These are phyloP conservation scores for Perithous albicinctus DNA, from an alignment of 2,888 invertebrate species.

Conservation along the genomic window DNA sequence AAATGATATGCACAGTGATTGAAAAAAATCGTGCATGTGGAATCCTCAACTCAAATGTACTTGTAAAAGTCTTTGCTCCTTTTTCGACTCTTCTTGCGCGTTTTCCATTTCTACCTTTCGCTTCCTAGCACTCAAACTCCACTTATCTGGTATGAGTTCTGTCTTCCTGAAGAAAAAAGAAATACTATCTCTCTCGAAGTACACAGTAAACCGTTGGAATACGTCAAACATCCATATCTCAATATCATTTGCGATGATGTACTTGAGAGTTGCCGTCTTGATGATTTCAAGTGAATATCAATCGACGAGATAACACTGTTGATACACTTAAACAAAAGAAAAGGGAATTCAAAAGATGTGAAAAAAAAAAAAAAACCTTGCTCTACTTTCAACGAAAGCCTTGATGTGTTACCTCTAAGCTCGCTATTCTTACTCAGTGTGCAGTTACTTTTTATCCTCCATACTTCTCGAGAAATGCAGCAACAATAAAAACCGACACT, in stretches of 20 bases:
- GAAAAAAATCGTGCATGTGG: not conserved
- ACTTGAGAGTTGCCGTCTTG: not conserved
- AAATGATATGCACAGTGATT: not conserved
- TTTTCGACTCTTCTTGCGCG: not conserved
- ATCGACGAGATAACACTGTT: not conserved
- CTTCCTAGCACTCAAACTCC: not conserved
- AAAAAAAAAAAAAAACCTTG: not conserved
- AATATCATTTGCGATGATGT: not conserved
- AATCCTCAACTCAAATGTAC: not conserved
- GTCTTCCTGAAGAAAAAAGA: not conserved
- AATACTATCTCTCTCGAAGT: not conserved
- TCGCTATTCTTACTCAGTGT: conserved; percentile 4
- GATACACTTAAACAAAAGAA: not conserved
- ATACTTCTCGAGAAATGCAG: not conserved
- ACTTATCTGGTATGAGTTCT: not conserved
- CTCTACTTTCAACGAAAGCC: not conserved
- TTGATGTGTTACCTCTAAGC: not conserved
- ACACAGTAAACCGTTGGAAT: not conserved
- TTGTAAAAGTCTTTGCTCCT: not conserved
- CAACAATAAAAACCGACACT: not conserved
- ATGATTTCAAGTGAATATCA: not conserved
- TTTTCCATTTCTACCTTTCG: not conserved
- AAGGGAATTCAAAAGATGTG: not conserved
- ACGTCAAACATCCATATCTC: not conserved
- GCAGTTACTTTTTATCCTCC: not conserved